These are phyloP conservation scores for Nerophis ophidion DNA, from an alignment of 2,113 vertebrate genomes.

Conservation along the genomic window DNA sequence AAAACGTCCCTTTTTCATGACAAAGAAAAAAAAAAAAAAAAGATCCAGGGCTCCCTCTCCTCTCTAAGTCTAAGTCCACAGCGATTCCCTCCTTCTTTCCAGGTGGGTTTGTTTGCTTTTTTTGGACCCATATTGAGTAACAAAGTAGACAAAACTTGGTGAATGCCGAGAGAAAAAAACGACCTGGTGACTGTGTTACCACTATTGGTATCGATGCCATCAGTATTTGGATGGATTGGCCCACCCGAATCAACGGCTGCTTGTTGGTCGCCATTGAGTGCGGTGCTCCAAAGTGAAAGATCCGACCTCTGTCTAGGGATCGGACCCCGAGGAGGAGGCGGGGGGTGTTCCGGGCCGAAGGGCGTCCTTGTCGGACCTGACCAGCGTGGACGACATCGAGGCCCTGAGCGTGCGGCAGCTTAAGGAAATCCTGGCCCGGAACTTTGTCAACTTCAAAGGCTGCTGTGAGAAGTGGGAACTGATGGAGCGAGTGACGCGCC, in stretches of 20 bases:
- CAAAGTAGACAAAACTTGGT: too few species aligned
- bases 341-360: constrained; percentile 73
- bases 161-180: too few species aligned
- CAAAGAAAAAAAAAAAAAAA: too few species aligned
- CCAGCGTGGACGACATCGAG: constrained; percentile 77
- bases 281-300: neutral
- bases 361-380: constrained; percentile 87
- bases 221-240: too few species aligned
- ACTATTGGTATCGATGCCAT: neutral
- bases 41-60: too few species aligned
- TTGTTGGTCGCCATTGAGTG: neutral
- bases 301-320: constrained; percentile 60
- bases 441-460: constrained; percentile 97
- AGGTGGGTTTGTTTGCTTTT: too few species aligned
- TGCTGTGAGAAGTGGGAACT: constrained; percentile 99
- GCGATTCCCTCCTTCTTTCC: too few species aligned
- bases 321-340: constrained; percentile 79
- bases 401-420: constrained; percentile 86
- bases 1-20: too few species aligned
- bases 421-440: constrained; percentile 92
- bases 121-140: too few species aligned
- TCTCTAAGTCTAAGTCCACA: too few species aligned
- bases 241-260: too few species aligned
- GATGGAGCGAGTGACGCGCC: constrained; percentile 86
- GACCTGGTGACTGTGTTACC: too few species aligned